Percentiles rank a stretch among this genome's conserved stretches.
Evolutionary conservation across 1,140 invertebrate species (phyloP).

Genomic region (Doryteuthis pealeii): DNA sequence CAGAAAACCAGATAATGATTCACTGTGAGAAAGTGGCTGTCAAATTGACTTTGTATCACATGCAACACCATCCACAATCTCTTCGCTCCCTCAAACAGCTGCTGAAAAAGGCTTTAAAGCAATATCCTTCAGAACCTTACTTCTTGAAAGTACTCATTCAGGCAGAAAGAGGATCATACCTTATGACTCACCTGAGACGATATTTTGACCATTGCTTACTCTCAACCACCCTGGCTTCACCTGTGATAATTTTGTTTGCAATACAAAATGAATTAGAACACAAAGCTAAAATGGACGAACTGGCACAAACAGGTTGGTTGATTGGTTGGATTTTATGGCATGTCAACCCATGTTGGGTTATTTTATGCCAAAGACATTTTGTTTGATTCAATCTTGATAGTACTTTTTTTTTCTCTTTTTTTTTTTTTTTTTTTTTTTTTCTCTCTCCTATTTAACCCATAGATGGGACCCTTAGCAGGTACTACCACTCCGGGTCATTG

Average conservation of each 20-base stretch:
- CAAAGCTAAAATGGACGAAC: background rate
- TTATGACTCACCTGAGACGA: constrained; percentile 41
- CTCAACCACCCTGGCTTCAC: constrained; percentile 18
- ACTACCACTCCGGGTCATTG: too few relatives aligned
- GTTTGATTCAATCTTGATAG: too few relatives aligned
- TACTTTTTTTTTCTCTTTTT: too few relatives aligned
- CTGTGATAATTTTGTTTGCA: constrained; percentile 36
- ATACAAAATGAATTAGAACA: constrained; percentile 33
- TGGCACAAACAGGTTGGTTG: background rate
- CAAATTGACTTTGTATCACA: background rate
- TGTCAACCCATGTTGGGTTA: too few relatives aligned
- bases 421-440: too few relatives aligned
- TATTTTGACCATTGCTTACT: constrained; percentile 37
- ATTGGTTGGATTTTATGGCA: too few relatives aligned
- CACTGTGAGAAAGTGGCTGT: background rate
- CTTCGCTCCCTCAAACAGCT: constrained; percentile 6
- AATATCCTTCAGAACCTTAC: constrained; percentile 40
- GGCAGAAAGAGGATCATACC: constrained; percentile 37
- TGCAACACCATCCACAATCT: background rate
- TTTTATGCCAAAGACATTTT: too few relatives aligned
- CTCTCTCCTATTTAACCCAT: too few relatives aligned
- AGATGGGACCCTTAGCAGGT: too few relatives aligned
- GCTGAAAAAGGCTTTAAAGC: constrained; percentile 33
- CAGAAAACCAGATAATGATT: background rate
- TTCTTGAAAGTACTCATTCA: constrained; percentile 41